Base-by-base conservation (phyloP, 2,888 invertebrate species). In the Pachycephus smyrnensis region DNA sequence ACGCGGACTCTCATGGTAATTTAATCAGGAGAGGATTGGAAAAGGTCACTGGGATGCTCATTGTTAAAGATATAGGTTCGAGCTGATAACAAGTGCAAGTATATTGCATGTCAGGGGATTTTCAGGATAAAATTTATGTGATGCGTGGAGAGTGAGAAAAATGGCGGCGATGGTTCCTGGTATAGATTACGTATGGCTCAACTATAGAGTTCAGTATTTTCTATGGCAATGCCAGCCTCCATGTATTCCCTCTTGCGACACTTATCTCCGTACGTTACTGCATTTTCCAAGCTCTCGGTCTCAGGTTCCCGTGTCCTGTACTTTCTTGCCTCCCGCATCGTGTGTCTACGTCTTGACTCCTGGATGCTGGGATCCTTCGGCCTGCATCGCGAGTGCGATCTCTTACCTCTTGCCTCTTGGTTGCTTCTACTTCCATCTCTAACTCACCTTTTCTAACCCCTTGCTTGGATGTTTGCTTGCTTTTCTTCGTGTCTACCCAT, bases 221-320 rank as follows among this genome's bases (percentile, higher is more conserved):
- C 31, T 33, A 33, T 71, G 36, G 79, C 77, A 75, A 81, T 80
- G 74, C 73, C 40, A 84, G 81, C 85, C 85, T 86, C 84, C 55
- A 23, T 83, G 86, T 88, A 88, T 89, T 89, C 89, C 89, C 89
- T 84, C 86, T 85, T 86, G 89, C 85, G 86, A 89, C 87, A 88
- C 89, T 89, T 88, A 88, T 89, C 88, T 88, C 86, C 84, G 85
- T 86, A 83, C 83, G 79, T 85, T 83, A 85, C 82, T 80, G 86
- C 87, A 87, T 88, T 86, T 89, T 86, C 86, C 84, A 80, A 83
- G 73, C 82, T 83, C 81, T 81, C 81, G 77, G 73, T 55, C 55
- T 55, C 55, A 9, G 9, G 55, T 55, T 55, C 55, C 55, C 55
- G 9, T 2, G 23, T 9, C 9, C 55, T 15, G 23, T 6, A 40